Evolutionary conservation across 2,113 vertebrate genomes (phyloP), one percentile per base, ranked within the genome.

Genomic region (Scomber japonicus): DNA sequence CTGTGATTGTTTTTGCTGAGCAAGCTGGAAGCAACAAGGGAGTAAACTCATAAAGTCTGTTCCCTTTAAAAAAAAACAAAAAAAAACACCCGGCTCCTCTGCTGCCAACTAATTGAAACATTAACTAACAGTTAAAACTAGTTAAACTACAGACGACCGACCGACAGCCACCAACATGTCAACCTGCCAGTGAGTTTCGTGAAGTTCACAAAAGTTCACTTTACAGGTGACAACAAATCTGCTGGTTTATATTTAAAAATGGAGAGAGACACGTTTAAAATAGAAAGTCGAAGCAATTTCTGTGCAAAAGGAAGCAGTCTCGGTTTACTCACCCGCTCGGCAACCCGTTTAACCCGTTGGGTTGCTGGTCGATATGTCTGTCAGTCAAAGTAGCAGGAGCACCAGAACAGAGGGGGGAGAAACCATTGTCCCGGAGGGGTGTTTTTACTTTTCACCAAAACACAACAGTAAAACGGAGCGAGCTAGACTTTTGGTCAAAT

Each of bases 341-440:
- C 3, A 16, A 63, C 55, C 46, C 14, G 24, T 17, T 59, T 24
- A 75, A 66, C 63, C 27, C 0, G 49, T 49, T 19, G 0, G 8
- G n/a, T 30, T 5, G 5, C 9, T 11, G 5, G 1, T 63, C 24
- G 1, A 1, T 0, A 9, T 27, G 2, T 4, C 0, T 50, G 50
- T 70, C 81, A 75, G 59, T 87, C 87, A 81, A 7, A 82, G 59
- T 4, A 50, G 3, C 21, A 0, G 59, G 84, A 59, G 2, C 40
- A 56, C 9, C 27, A 12, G 30, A 16, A 9, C 24, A 27, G 55
- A 4, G 21, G 11, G 0, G 53, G 81, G 45, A 61, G 12, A 53
- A 78, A 85, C 92, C 90, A 91, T 80, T 75, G 2, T 11, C 6
- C 6, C 2, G 1, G 15, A 46, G 53, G 13, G 48, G 1, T 5